Evolutionary conservation across 1,140 invertebrate species (phyloP).

Genomic region (Tetramorium simillimum): DNA sequence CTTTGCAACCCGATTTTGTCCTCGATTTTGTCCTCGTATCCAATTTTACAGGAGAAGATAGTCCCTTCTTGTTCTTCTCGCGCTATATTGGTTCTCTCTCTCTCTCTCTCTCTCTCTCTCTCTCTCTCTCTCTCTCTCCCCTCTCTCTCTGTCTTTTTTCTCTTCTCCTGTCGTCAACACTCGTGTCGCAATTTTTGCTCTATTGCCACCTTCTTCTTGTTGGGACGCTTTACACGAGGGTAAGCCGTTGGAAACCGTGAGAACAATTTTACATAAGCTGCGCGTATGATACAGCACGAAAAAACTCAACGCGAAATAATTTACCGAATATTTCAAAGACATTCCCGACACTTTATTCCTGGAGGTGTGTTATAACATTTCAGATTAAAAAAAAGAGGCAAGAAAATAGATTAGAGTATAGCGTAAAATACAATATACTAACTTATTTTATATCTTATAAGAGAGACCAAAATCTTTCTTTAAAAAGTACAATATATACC

Average conservation of each 20-base stretch:
- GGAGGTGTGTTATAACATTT: constrained; percentile 27
- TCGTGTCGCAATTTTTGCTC: constrained; percentile 53
- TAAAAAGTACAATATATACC: not conserved
- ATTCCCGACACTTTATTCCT: not conserved
- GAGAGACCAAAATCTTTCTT: not conserved
- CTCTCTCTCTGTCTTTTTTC: not conserved
- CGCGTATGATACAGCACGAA: constrained; percentile 37
- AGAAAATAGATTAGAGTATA: not conserved
- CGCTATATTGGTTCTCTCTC: constrained; percentile 20
- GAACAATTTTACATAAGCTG: constrained; percentile 55
- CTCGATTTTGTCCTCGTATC: constrained; percentile 55
- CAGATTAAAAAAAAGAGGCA: not conserved
- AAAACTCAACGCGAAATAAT: constrained; percentile 38
- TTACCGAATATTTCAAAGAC: constrained; percentile 50
- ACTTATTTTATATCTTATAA: not conserved
- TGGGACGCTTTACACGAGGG: constrained; percentile 26
- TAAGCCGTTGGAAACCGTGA: constrained; percentile 38
- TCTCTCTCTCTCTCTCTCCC: not conserved
- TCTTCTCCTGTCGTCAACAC: constrained; percentile 27
- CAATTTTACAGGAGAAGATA: constrained; percentile 52
- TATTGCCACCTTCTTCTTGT: constrained; percentile 38
- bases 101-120: not conserved
- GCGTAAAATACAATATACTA: not conserved
- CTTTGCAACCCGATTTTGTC: constrained; percentile 49
- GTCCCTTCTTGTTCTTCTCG: constrained; percentile 38